Percentiles rank a stretch among this genome's conserved stretches.
Evolutionary conservation across 2,113 vertebrate genomes (phyloP).

Genomic region (western clawed frog (Xenopus tropicalis)): UCB_Xtro_10.0 CM004448.2:78152501-78153000

Average conservation of each 20-base stretch:
- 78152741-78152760: constrained; percentile 1
- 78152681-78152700: constrained; percentile 34
- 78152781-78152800: background rate
- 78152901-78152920: background rate
- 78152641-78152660: constrained; percentile 36
- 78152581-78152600: background rate
- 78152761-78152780: too few relatives aligned
- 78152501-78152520: constrained; percentile 27
- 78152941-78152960: constrained; percentile 4
- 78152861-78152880: background rate
- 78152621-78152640: constrained; percentile 43
- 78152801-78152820: background rate
- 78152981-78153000: background rate
- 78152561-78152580: constrained; percentile 38
- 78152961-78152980: background rate
- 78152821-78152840: constrained; percentile 5
- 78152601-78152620: constrained; percentile 18
- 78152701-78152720: constrained; percentile 2
- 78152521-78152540: constrained; percentile 22
- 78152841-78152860: background rate
- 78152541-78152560: constrained; percentile 25
- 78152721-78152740: background rate
- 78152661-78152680: constrained; percentile 31
- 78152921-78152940: constrained; percentile 11
- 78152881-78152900: constrained; percentile 9